phyloP scores from a whole-genome alignment of 2,113 vertebrate genomes.

The Chascanopsetta lugubris region DNA sequence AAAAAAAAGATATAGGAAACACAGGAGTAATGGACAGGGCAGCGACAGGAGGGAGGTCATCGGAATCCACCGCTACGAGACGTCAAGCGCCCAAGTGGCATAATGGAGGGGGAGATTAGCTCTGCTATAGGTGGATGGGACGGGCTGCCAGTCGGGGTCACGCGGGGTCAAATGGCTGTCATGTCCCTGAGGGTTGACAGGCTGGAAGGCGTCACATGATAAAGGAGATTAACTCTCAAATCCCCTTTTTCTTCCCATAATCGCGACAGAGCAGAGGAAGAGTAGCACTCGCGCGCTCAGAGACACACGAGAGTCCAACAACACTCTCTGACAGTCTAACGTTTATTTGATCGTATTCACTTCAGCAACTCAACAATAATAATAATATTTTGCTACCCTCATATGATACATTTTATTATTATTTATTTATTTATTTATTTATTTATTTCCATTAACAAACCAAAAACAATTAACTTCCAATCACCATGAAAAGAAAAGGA shows the following conservation, averaged over 20 bases:
- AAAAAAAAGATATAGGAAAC: constrained; percentile 9
- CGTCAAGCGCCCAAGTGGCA: too few relatives aligned
- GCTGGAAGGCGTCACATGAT: constrained; percentile 14
- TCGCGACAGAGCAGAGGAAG: background rate
- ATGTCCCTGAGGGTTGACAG: constrained; percentile 4
- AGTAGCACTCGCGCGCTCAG: background rate
- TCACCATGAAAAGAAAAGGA: too few relatives aligned
- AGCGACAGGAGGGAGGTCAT: constrained; percentile 12
- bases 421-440: too few relatives aligned
- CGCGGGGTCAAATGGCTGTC: constrained; percentile 44
- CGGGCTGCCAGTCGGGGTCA: constrained; percentile 16
- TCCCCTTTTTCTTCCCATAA: background rate
- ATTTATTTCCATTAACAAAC: too few relatives aligned
- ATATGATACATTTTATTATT: too few relatives aligned
- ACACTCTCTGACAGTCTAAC: too few relatives aligned
- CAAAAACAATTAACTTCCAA: background rate
- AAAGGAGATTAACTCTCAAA: constrained; percentile 6
- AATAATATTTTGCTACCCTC: too few relatives aligned
- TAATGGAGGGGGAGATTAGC: constrained; percentile 15
- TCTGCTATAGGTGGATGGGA: constrained; percentile 10
- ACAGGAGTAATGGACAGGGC: constrained; percentile 29
- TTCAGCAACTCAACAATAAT: too few relatives aligned
- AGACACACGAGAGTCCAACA: background rate
- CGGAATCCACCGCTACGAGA: too few relatives aligned
- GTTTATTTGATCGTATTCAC: too few relatives aligned